Evolutionary conservation across 2,113 vertebrate genomes (phyloP).

Genomic region (Panthera tigris): DNA sequence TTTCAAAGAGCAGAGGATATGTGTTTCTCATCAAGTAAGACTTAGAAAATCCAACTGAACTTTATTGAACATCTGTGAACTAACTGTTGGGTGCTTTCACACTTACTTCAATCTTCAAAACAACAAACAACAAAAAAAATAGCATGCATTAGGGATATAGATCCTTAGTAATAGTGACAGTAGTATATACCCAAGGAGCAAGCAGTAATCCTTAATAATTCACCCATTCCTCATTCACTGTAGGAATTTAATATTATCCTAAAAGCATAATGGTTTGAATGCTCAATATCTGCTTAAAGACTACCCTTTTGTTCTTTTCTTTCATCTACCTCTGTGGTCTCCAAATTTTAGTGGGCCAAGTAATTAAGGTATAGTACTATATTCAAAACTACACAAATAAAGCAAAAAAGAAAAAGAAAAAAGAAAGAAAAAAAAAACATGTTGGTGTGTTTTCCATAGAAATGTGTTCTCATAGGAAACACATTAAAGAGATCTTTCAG

Average conservation of each 20-base stretch:
- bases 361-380: background rate
- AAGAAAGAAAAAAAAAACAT: background rate
- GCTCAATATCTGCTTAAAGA: background rate
- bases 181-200: background rate
- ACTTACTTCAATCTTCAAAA: background rate
- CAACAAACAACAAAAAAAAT: background rate
- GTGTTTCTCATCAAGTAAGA: background rate
- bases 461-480: background rate
- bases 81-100: background rate
- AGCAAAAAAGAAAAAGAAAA: background rate
- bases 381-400: constrained; percentile 15
- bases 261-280: constrained; percentile 16
- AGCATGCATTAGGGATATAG: background rate
- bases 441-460: background rate
- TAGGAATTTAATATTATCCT: background rate
- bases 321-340: background rate
- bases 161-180: background rate
- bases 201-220: background rate
- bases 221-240: background rate
- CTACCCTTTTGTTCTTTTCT: background rate
- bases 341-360: background rate
- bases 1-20: background rate
- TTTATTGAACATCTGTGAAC: background rate
- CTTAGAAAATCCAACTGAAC: background rate
- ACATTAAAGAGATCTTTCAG: background rate